Percentiles rank a stretch among this genome's conserved stretches.
phyloP scores from a whole-genome alignment of 2,113 vertebrate genomes.

The Scolopax mira region DNA sequence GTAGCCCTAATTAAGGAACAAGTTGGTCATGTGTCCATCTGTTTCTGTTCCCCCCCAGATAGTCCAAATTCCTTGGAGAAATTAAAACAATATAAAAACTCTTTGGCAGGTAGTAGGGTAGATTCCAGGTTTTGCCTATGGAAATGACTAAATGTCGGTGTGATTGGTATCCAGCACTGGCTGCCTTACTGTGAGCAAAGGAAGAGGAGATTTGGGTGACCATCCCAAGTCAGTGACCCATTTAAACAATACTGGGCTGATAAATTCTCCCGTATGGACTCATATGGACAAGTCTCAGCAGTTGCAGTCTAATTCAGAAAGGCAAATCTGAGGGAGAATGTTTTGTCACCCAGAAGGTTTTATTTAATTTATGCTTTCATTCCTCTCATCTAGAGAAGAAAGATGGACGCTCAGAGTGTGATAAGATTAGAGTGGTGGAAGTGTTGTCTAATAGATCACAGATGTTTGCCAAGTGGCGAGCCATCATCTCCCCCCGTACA shows the following conservation, averaged over 20 bases:
- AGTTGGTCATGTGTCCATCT: too few relatives aligned
- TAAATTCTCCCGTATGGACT: neutral
- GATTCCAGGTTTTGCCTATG: neutral
- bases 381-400: constrained; percentile 26
- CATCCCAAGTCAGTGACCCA: neutral
- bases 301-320: neutral
- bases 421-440: neutral
- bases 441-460: constrained; percentile 20
- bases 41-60: too few relatives aligned
- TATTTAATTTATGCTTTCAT: constrained; percentile 33
- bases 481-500: neutral
- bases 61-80: neutral
- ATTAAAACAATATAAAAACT: neutral
- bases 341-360: neutral
- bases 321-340: neutral
- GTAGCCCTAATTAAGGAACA: neutral
- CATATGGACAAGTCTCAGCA: neutral
- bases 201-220: neutral
- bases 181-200: neutral
- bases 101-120: neutral
- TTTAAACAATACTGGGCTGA: neutral
- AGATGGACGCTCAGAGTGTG: neutral
- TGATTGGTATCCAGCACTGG: neutral
- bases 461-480: neutral
- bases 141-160: neutral